phyloP scores from a whole-genome alignment of 1,140 invertebrate species.

The Solenopsis invicta region DNA sequence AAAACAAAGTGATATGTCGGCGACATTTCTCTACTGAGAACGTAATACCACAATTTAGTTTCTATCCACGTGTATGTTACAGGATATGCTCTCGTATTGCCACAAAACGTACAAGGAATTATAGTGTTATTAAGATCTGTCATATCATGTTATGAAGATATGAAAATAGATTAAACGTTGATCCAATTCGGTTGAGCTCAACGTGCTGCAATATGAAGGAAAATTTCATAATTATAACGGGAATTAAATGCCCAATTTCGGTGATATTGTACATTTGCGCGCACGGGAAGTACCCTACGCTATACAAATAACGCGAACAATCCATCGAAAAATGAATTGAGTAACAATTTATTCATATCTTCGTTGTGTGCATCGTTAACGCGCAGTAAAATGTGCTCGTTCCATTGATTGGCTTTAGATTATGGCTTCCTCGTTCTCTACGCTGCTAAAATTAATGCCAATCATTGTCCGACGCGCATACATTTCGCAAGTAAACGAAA shows the following conservation, averaged over 20 bases:
- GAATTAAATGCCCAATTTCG: slow-evolving; percentile 47
- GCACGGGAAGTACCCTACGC: background rate
- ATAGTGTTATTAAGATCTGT: slow-evolving; percentile 31
- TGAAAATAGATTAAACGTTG: slow-evolving; percentile 8
- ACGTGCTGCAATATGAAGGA: background rate
- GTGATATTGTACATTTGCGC: slow-evolving; percentile 4
- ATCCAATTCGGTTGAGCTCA: background rate
- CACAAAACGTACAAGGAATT: background rate
- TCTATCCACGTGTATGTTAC: background rate
- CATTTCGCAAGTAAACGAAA: background rate
- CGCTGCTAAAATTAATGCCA: slow-evolving; percentile 46
- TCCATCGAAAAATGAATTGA: slow-evolving; percentile 28
- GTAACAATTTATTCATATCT: slow-evolving; percentile 26
- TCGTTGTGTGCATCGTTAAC: slow-evolving; percentile 2
- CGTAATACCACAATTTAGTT: slow-evolving; percentile 7
- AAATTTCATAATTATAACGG: slow-evolving; percentile 43
- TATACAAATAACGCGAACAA: slow-evolving; percentile 51
- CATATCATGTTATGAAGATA: background rate
- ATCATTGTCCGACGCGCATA: background rate
- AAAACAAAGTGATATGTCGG: no score
- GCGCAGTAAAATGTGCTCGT: slow-evolving; percentile 21
- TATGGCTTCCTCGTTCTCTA: slow-evolving; percentile 27
- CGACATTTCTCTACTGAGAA: no score
- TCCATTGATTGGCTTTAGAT: slow-evolving; percentile 38
- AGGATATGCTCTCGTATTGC: background rate